These are phyloP conservation scores for Tenthredo notha DNA, from an alignment of 2,888 invertebrate species.

Conservation along the genomic window DNA sequence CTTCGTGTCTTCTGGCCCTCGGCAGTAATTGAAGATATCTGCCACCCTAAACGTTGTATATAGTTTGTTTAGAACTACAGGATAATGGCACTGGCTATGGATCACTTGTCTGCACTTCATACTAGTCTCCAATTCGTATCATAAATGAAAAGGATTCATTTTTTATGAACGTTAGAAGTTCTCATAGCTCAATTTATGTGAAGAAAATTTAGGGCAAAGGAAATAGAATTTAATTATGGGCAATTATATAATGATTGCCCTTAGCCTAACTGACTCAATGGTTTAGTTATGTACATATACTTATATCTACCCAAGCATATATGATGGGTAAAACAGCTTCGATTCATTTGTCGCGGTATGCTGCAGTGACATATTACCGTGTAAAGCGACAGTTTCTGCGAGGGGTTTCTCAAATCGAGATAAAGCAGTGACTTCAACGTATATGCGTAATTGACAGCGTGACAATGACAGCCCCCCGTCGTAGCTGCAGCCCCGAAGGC, in stretches of 20 bases:
- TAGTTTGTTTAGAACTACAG: not conserved
- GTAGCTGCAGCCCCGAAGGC: conserved; percentile 27
- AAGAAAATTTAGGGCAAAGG: not conserved
- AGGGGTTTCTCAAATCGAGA: conserved; percentile 38
- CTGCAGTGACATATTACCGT: conserved; percentile 12
- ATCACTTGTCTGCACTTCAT: not conserved
- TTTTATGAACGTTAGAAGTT: not conserved
- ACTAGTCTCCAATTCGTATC: not conserved
- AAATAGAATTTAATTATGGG: not conserved
- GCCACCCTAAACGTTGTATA: not conserved
- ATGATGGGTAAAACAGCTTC: conserved; percentile 29
- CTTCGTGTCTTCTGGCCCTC: conserved; percentile 2
- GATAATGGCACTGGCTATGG: not conserved
- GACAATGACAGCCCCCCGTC: conserved; percentile 50
- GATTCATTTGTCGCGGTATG: conserved; percentile 25
- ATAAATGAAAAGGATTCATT: not conserved
- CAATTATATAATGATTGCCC: not conserved
- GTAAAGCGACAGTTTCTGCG: conserved; percentile 38
- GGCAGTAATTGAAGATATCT: conserved; percentile 5
- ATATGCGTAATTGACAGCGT: conserved; percentile 44
- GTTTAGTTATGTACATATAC: not conserved
- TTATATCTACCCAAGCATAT: not conserved
- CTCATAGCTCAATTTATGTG: not conserved
- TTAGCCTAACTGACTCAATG: not conserved
- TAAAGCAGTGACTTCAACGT: conserved; percentile 40